phyloP scores from a whole-genome alignment of 2,888 invertebrate genomes.

The Clistopyga incitator region DNA sequence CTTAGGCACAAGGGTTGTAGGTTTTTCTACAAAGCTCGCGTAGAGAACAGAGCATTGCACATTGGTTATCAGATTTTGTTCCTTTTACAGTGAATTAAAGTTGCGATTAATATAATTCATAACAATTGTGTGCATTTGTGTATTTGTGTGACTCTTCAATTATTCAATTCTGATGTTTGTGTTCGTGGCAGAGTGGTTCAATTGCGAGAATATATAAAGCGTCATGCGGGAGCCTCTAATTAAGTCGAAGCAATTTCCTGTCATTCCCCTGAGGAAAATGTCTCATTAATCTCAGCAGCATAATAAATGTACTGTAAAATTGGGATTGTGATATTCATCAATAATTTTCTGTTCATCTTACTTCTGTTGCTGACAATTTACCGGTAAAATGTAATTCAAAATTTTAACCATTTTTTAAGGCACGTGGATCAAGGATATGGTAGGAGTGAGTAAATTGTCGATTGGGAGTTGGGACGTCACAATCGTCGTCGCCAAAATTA shows the following conservation, averaged over 20 bases:
- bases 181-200: conserved; percentile 44
- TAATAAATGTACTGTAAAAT: neutral
- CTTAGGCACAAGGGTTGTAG: conserved; percentile 12
- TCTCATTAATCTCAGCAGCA: neutral
- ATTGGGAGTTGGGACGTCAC: neutral
- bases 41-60: conserved; percentile 22
- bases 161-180: conserved; percentile 47
- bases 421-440: neutral
- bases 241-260: conserved; percentile 11
- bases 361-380: neutral
- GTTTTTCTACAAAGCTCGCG: conserved; percentile 37
- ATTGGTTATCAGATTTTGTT: neutral
- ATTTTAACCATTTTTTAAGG: neutral
- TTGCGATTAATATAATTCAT: conserved; percentile 7
- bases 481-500: conserved; percentile 29
- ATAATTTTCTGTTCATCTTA: neutral
- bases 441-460: neutral
- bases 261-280: neutral
- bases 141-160: conserved; percentile 42
- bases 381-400: neutral
- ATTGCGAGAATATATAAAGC: conserved; percentile 71
- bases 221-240: conserved; percentile 73
- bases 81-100: neutral
- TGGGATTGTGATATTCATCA: neutral
- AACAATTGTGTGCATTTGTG: conserved; percentile 47